Evolutionary conservation across 2,888 invertebrate species (phyloP).

Genomic region (Drosophila borealis): DNA sequence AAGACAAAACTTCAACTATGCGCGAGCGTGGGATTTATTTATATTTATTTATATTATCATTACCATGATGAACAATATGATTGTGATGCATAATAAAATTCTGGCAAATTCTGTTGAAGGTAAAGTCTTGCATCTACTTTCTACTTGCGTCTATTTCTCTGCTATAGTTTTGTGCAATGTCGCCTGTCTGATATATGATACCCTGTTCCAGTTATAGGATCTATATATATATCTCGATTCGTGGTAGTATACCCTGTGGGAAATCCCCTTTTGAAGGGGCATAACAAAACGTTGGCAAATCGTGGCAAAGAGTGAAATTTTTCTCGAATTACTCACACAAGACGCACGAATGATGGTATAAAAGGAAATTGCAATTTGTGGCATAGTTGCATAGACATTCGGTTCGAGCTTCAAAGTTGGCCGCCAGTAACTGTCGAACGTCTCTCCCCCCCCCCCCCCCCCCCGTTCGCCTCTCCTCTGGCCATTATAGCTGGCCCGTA

Average conservation of each 20-base stretch:
- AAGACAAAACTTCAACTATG: too few species aligned
- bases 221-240: neutral
- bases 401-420: slow-evolving; percentile 24
- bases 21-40: too few species aligned
- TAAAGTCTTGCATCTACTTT: too few species aligned
- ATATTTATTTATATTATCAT: too few species aligned
- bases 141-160: too few species aligned
- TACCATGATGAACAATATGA: too few species aligned
- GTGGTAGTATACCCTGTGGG: neutral
- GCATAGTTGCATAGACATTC: slow-evolving; percentile 36
- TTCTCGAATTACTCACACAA: slow-evolving; percentile 59
- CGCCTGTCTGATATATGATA: too few species aligned
- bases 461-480: neutral
- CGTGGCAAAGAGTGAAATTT: slow-evolving; percentile 51
- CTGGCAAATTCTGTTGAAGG: too few species aligned
- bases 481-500: slow-evolving; percentile 18
- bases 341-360: slow-evolving; percentile 51
- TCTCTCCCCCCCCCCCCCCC: slow-evolving; percentile 14
- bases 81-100: too few species aligned
- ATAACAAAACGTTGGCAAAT: slow-evolving; percentile 55
- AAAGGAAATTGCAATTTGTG: slow-evolving; percentile 52
- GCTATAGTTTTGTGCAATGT: too few species aligned
- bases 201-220: too few species aligned
- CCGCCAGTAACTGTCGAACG: slow-evolving; percentile 38
- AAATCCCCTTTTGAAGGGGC: neutral